Evolutionary conservation across 2,888 invertebrate genomes (phyloP).

Genomic region (Lamellibrachia columna): DNA sequence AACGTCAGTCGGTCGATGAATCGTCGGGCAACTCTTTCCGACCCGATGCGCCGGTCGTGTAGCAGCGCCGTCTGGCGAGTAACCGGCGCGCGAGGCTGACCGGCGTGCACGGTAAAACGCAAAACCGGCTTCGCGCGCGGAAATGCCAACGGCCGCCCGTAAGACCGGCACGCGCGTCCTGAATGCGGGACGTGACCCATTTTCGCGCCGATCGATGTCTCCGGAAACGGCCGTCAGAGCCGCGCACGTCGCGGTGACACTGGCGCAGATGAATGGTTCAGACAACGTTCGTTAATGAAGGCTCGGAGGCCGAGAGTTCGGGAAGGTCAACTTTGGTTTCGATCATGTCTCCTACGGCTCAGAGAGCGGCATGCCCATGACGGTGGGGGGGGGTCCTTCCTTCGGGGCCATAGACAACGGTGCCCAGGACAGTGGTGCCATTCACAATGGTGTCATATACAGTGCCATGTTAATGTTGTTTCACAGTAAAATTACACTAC

Average conservation of each 20-base stretch:
- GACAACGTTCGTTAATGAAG: not conserved
- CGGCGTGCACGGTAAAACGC: not conserved
- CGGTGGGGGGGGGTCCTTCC: not conserved
- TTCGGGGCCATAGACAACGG: not conserved
- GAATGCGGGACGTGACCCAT: constrained; percentile 16
- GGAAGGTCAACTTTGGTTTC: not conserved
- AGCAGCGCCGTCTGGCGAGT: not conserved
- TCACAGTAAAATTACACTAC: not conserved
- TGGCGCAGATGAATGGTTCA: not conserved
- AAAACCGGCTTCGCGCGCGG: not conserved
- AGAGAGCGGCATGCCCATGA: not conserved
- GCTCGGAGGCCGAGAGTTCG: not conserved
- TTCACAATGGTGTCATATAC: not conserved
- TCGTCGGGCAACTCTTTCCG: not conserved
- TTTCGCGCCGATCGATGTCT: constrained; percentile 8
- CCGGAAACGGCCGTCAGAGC: not conserved
- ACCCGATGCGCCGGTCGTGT: not conserved
- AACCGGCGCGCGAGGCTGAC: not conserved
- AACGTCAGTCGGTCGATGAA: not conserved
- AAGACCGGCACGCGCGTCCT: not conserved
- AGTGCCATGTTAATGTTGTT: not conserved
- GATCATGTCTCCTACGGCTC: not conserved
- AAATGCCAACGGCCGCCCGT: not conserved
- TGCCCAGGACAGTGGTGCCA: not conserved
- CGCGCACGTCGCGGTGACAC: not conserved